These are phyloP conservation scores for Drosophila nr. perissopoda DNA, from an alignment of 2,888 invertebrate genomes.

Conservation along the genomic window DNA sequence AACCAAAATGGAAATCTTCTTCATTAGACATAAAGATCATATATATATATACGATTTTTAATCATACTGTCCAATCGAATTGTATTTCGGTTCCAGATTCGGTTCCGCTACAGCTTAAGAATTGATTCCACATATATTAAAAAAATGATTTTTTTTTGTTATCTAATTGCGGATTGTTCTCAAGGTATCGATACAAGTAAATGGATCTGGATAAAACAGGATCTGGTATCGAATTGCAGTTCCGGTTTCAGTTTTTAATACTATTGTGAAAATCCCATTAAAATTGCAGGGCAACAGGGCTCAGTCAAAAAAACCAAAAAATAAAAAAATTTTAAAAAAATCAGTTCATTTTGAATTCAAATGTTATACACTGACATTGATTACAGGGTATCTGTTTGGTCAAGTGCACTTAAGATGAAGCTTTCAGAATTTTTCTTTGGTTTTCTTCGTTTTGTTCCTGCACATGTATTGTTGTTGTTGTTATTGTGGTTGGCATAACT, in stretches of 20 bases:
- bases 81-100: not conserved
- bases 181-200: no score
- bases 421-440: not conserved
- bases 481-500: constrained; percentile 28
- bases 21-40: not conserved
- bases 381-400: constrained; percentile 14
- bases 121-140: no score
- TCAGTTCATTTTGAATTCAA: not conserved
- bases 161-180: no score
- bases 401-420: not conserved
- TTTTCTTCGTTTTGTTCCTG: not conserved
- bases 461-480: not conserved
- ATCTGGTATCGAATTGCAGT: not conserved
- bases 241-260: not conserved
- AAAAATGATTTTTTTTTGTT: no score
- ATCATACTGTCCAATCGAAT: not conserved
- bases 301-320: not conserved
- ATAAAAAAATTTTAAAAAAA: not conserved
- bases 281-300: not conserved
- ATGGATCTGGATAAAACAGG: not conserved
- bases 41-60: not conserved
- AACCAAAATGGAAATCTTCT: not conserved
- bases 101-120: not conserved
- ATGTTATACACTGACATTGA: not conserved
- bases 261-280: not conserved